Base-by-base conservation (phyloP, 2,888 invertebrate genomes). In the Aphodius granarius region DNA sequence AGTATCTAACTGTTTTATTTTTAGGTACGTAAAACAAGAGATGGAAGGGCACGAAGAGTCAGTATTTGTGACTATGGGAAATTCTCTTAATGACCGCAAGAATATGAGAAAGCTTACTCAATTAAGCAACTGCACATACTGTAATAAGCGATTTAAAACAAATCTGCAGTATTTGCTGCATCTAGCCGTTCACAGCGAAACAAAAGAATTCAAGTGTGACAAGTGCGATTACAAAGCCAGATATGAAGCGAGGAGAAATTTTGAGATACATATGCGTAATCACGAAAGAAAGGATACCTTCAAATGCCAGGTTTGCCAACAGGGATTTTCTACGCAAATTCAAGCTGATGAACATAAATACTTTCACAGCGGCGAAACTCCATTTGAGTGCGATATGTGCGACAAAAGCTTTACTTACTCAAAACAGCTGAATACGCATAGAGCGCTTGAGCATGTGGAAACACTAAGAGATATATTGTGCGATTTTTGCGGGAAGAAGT, bases 311-410 rank as follows among this genome's bases (percentile, higher is more conserved):
- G 78, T 82, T 0, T 90, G 90, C 78, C 81, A 85, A 0, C 89
- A 89, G 79, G 85, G 87, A 0, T 90, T 89, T 75, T 82, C 85
- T 0, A 75, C 88, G 72, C 87, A 87, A 75, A 89, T 89, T 22
- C 89, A 89, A 82, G 89, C 90, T 23, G 87, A 88, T 17, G 86
- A 86, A 71, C 86, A 86, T 77, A 86, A 85, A 77, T 83, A 85
- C 75, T 85, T 83, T 78, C 90, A 90, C 78, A 89, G 89, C 0
- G 90, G 90, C 0, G 90, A 90, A 76, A 90, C 89, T 73, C 86
- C 86, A 5, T 86, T 85, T 73, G 83, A 83, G 74, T 86, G 90
- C 78, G 88, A 89, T 79, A 88, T 89, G 63, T 90, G 90, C 78
- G 89, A 89, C 63, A 89, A 89, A 75, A 88, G 89, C 19, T 90